Base-by-base conservation (phyloP, 1,140 invertebrate species). In the Apocrypta bakeri region DNA sequence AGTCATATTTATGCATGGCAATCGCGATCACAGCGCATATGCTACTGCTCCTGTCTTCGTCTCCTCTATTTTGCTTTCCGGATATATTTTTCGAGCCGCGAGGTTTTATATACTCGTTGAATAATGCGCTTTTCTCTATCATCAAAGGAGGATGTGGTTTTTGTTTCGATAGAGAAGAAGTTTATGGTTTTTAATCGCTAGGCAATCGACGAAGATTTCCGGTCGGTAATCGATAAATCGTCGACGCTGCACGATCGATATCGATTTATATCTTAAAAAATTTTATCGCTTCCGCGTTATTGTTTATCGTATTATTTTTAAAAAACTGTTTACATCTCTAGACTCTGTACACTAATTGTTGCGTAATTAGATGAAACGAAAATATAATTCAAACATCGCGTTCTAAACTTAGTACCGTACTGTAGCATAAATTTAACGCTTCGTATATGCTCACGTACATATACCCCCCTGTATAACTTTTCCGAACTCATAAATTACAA, bases 1-100 rank as follows among this genome's bases (percentile, higher is more conserved):
- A 33, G 29, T 76, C 61, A 76, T 64, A 76, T 76, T 64, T 64
- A 64, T 76, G 74, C 74, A 76, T 76, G 74, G 48, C 61, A 37
- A 76, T 76, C 74, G 74, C 31, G 73, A 56, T 56, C 40, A 24
- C 24, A 24, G 63, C 24, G 63, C 25, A 25, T 25, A 29, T 2
- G 14, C 24, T 24, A 64, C n/a, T 21, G 7, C 63, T 8, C 7
- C 40, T 73, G 37, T 73, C 71, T 73, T 73, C 24, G 31, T 37
- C 17, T 40, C n/a, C 24, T 27, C 8, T 75, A 33, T 29, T 29
- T 56, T 75, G 42, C 21, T 75, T 29, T 75, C 25, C 27, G 33
- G 37, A 25, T 24, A 73, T 24, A 42, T 42, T 71, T n/a, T 37
- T 71, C 31, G 12, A 21, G 25, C 31, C 27, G 21, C 31, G 2